Conservation (phyloP, 2,113 vertebrate genomes). For the Scytalopus superciliaris region DNA sequence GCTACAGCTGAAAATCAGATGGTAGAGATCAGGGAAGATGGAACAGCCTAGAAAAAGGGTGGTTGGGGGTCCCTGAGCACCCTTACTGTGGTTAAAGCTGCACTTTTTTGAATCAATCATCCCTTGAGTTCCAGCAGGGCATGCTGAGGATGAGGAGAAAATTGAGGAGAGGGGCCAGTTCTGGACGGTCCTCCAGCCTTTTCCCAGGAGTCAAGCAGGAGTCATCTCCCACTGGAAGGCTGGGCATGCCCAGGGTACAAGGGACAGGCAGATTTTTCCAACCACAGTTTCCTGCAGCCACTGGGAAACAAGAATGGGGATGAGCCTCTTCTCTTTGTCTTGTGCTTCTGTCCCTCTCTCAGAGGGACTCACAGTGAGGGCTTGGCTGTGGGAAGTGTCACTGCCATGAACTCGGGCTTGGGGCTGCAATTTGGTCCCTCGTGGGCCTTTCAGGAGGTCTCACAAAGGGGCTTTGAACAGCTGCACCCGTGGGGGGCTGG, state of each 20-base stretch:
- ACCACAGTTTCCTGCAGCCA: background rate
- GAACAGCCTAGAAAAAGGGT: background rate
- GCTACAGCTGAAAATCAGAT: background rate
- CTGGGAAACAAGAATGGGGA: background rate
- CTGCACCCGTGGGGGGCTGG: slow-evolving; percentile 1
- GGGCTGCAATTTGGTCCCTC: background rate
- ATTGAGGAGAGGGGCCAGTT: background rate
- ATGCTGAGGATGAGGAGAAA: accelerated
- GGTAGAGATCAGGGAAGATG: background rate
- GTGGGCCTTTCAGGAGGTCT: slow-evolving; percentile 3
- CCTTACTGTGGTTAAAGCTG: background rate
- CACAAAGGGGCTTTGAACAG: slow-evolving; percentile 40
- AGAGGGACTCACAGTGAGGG: background rate
- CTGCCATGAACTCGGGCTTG: background rate
- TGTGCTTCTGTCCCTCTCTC: background rate
- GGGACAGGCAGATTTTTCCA: background rate
- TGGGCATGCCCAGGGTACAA: background rate
- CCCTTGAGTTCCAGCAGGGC: background rate
- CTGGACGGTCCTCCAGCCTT: background rate
- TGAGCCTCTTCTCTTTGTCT: background rate
- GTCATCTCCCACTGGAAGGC: background rate
- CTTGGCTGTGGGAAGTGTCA: background rate
- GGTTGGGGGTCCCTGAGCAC: background rate
- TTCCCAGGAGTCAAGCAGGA: background rate
- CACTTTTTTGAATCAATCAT: background rate